Base-by-base conservation (phyloP, 2,113 vertebrate species). In the Halcyon malimbica region DNA sequence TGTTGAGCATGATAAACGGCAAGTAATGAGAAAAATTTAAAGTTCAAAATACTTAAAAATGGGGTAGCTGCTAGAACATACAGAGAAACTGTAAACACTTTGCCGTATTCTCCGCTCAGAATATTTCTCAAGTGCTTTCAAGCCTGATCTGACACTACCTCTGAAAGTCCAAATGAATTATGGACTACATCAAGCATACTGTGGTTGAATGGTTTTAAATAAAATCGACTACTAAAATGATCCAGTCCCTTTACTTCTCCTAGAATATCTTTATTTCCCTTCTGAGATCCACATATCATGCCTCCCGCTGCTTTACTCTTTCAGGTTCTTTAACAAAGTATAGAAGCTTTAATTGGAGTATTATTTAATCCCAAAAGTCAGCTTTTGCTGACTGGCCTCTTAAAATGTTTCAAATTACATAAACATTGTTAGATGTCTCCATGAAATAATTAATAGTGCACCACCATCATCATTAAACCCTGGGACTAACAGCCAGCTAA, bases 251-350 rank as follows among this genome's bases (percentile, higher is more conserved):
- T 62, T 90, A 7, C 87, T 81, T 89, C 68, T 91, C 26, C 56
- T 56, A 56, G 57, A 82, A 75, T 75, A 81, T 41, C 65, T 91
- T 94, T 93, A 91, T 82, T 96, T 89, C 33, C 31, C 73, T 62
- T 93, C 64, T 50, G 91, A 95, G 80, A 41, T 56, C 44, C 28
- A 78, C 83, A 94, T 48, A 71, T 94, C 39, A 69, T 1, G 4
- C 25, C 20, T 75, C 14, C 17, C n/a, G 15, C 26, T 76, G 11
- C 31, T 81, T 87, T 79, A 26, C 24, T 79, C 56, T 83, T 63
- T 90, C 16, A 33, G 33, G 62, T 17, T 87, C 56, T 77, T 19
- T 28, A 71, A 35, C 65, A 39, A 94, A 84, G 29, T n/a, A 48
- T 4, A 64, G 74, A 92, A 53, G 14, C 20, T 41, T 88, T 78